phyloP scores from a whole-genome alignment of 2,797 vertebrate species.

The Pempheris klunzingeri region DNA sequence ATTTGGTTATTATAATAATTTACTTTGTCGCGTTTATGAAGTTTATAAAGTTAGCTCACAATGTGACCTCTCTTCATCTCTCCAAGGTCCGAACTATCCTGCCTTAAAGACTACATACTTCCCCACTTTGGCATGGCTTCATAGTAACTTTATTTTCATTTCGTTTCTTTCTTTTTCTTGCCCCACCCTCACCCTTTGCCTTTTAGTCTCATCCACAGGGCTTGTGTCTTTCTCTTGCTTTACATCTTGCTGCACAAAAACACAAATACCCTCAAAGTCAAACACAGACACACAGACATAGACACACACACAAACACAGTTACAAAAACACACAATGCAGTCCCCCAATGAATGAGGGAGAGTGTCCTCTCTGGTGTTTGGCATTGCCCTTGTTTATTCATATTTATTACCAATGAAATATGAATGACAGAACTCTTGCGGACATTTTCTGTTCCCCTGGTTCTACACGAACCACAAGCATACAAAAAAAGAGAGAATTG shows the following conservation, averaged over 20 bases:
- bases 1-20: background rate
- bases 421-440: constrained; percentile 63
- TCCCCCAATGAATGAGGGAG: constrained; percentile 22
- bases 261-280: constrained; percentile 52
- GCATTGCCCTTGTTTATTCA: constrained; percentile 70
- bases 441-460: constrained; percentile 51
- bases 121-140: constrained; percentile 19
- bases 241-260: constrained; percentile 33
- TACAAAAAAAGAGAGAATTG: constrained; percentile 31
- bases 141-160: constrained; percentile 38
- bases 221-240: constrained; percentile 36
- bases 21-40: background rate
- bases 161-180: background rate
- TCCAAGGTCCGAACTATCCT: constrained; percentile 25
- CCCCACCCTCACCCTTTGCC: constrained; percentile 31
- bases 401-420: constrained; percentile 75
- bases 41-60: background rate
- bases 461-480: constrained; percentile 35
- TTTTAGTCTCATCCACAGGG: constrained; percentile 26
- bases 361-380: constrained; percentile 50
- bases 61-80: background rate
- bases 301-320: background rate
- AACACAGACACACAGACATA: constrained; percentile 7
- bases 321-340: constrained; percentile 26
- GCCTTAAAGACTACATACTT: constrained; percentile 12